These are phyloP conservation scores for Mya arenaria DNA, from an alignment of 1,140 invertebrate species.

Conservation along the genomic window DNA sequence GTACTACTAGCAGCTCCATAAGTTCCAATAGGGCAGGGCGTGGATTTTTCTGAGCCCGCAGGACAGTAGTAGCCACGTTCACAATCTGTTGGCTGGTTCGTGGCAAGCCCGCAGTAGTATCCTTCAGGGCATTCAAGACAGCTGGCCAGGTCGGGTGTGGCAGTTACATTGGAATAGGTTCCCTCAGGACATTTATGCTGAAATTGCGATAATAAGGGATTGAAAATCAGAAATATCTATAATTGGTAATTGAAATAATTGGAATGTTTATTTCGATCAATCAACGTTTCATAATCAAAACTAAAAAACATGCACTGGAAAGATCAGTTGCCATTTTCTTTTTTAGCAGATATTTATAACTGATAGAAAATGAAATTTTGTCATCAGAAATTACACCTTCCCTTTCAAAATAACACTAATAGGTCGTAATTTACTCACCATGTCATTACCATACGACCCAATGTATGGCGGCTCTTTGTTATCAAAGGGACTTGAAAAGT, in stretches of 20 bases:
- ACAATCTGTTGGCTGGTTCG: slow-evolving; percentile 66
- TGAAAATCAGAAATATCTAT: not conserved
- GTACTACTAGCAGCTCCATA: slow-evolving; percentile 73
- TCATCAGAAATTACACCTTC: too few relatives aligned
- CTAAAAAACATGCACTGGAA: too few relatives aligned
- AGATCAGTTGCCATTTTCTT: too few relatives aligned
- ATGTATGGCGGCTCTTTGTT: slow-evolving; percentile 63
- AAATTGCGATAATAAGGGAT: too few relatives aligned
- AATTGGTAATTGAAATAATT: not conserved
- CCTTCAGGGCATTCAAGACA: slow-evolving; percentile 75
- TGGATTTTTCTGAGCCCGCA: slow-evolving; percentile 62
- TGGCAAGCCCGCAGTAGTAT: slow-evolving; percentile 74
- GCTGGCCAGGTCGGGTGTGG: slow-evolving; percentile 68
- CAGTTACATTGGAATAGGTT: slow-evolving; percentile 71
- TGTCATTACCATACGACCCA: slow-evolving; percentile 73
- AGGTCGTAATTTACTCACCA: slow-evolving; percentile 67
- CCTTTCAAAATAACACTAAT: too few relatives aligned
- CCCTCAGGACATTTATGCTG: slow-evolving; percentile 73
- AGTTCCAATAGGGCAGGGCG: slow-evolving; percentile 75
- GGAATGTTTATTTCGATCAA: too few relatives aligned
- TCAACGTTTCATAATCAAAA: too few relatives aligned
- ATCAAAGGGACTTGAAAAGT: slow-evolving; percentile 72
- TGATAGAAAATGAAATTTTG: too few relatives aligned
- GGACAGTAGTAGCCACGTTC: slow-evolving; percentile 75
- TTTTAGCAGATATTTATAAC: too few relatives aligned